Percentiles rank a stretch among this genome's conserved stretches.
Conservation (phyloP, 2,888 invertebrate genomes). For the Morpho helenor region DNA sequence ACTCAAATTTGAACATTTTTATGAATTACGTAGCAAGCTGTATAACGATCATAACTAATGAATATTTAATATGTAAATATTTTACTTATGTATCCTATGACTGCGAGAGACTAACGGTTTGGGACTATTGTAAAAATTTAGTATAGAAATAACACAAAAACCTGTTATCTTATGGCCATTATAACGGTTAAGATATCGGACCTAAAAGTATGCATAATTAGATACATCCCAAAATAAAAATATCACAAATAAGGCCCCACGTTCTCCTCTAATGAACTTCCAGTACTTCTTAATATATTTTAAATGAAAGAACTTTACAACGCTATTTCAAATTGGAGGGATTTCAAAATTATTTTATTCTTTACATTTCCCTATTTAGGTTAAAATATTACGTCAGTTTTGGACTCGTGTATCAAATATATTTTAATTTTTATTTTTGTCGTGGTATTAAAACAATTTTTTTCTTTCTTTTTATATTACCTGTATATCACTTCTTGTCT, state of each 20-base stretch:
- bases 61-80: slow-evolving; percentile 7
- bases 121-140: slow-evolving; percentile 35
- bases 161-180: slow-evolving; percentile 41
- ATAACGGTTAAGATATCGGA: slow-evolving; percentile 31
- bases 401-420: too few species aligned
- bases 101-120: slow-evolving; percentile 46
- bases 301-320: not conserved
- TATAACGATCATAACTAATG: slow-evolving; percentile 1
- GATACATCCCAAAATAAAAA: slow-evolving; percentile 16
- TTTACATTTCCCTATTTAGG: too few species aligned
- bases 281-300: slow-evolving; percentile 3
- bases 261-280: slow-evolving; percentile 4
- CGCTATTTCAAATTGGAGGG: not conserved
- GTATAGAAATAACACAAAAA: slow-evolving; percentile 37
- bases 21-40: too few species aligned
- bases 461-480: too few species aligned
- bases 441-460: too few species aligned
- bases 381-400: too few species aligned
- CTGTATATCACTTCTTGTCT: too few species aligned
- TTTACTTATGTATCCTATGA: slow-evolving; percentile 6
- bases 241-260: slow-evolving; percentile 4
- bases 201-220: slow-evolving; percentile 35
- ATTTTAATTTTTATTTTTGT: too few species aligned
- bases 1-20: too few species aligned
- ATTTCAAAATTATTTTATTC: not conserved